phyloP scores from a whole-genome alignment of 2,797 vertebrate species.

The Huso huso region DNA sequence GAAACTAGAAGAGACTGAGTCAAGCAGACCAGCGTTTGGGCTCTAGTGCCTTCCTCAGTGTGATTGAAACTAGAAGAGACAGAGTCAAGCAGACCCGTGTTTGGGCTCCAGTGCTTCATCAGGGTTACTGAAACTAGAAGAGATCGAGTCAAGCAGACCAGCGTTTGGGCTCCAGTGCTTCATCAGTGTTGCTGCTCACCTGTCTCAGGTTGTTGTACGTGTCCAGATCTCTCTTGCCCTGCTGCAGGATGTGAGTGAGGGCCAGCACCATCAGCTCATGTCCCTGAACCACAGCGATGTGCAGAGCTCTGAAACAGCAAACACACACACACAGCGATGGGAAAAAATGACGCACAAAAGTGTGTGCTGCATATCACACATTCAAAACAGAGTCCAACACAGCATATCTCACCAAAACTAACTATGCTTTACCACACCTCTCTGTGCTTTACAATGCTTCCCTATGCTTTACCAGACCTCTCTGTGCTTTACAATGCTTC shows the following conservation, averaged over 20 bases:
- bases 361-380: neutral
- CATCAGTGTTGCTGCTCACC: slow-evolving; percentile 45
- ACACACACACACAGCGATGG: slow-evolving; percentile 17
- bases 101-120: too few relatives aligned
- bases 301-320: slow-evolving; percentile 63
- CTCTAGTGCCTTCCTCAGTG: too few relatives aligned
- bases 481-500: too few relatives aligned
- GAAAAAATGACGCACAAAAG: slow-evolving; percentile 12
- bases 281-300: slow-evolving; percentile 78
- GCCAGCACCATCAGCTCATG: slow-evolving; percentile 41
- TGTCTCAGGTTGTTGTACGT: slow-evolving; percentile 79
- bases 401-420: neutral
- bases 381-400: neutral
- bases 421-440: neutral
- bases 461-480: too few relatives aligned
- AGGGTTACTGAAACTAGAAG: too few relatives aligned
- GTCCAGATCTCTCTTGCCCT: slow-evolving; percentile 55
- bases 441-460: too few relatives aligned
- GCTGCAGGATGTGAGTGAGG: slow-evolving; percentile 54
- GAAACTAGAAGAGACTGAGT: neutral
- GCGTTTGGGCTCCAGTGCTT: too few relatives aligned
- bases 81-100: too few relatives aligned
- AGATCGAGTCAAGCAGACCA: too few relatives aligned
- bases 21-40: too few relatives aligned
- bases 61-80: too few relatives aligned